Evolutionary conservation across 2,113 vertebrate genomes (phyloP).

Genomic region (Ptyas mucosa): DNA sequence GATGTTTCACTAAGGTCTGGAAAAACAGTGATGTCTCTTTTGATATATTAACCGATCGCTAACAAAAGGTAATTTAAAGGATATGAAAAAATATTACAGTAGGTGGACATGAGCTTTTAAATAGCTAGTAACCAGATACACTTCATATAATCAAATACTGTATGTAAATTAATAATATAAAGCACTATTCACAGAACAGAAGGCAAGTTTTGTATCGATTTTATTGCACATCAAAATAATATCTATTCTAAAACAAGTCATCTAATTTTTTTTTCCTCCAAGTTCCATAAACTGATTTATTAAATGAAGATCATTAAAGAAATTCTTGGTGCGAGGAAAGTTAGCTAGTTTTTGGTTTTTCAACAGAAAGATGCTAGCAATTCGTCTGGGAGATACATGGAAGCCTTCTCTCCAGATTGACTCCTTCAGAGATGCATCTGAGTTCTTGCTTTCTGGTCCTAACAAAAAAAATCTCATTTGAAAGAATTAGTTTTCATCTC

Average conservation of each 20-base stretch:
- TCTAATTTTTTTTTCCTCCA: neutral
- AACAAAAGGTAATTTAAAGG: neutral
- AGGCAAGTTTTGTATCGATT: neutral
- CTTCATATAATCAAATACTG: neutral
- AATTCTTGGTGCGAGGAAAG: neutral
- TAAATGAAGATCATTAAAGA: neutral
- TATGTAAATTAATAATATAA: fast-evolving
- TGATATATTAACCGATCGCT: neutral
- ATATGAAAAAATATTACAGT: neutral
- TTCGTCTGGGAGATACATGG: neutral
- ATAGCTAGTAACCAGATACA: neutral
- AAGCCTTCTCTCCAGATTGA: neutral
- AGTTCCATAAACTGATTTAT: neutral
- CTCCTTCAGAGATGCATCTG: neutral
- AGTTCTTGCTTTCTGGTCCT: neutral
- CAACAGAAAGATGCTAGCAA: neutral
- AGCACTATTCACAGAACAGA: fast-evolving
- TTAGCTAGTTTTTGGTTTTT: neutral
- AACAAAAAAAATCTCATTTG: neutral
- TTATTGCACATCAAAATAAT: neutral
- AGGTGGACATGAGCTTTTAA: neutral
- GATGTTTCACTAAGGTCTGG: neutral
- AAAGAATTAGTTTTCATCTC: neutral
- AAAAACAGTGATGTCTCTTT: neutral
- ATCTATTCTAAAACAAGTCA: neutral